Conservation (phyloP, 2,888 invertebrate species). For the Apodemia hepburni region DNA sequence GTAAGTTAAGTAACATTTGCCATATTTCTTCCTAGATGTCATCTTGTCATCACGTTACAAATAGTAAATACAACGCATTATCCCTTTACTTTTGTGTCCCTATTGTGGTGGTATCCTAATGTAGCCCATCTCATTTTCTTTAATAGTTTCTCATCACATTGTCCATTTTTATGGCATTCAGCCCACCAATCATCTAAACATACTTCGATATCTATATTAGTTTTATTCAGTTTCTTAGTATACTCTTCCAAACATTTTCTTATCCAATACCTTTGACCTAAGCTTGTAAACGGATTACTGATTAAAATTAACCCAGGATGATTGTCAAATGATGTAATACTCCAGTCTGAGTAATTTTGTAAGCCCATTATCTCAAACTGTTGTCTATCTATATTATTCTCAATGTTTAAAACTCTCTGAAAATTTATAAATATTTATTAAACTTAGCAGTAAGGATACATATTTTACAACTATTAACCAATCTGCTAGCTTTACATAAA, state of each 20-base stretch:
- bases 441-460: background rate
- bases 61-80: conserved; percentile 32
- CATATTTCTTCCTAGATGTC: background rate
- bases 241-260: conserved; percentile 88
- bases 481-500: no score
- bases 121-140: conserved; percentile 94
- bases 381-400: conserved; percentile 34
- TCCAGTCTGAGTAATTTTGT: conserved; percentile 74
- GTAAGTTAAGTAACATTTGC: background rate
- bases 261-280: conserved; percentile 92
- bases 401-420: background rate
- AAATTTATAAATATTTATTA: background rate
- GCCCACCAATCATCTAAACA: conserved; percentile 83
- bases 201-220: conserved; percentile 82
- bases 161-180: conserved; percentile 64
- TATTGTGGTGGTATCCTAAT: conserved; percentile 98
- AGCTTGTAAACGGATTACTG: conserved; percentile 88
- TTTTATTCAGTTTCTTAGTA: conserved; percentile 85
- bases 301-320: conserved; percentile 90
- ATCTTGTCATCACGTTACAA: conserved; percentile 20
- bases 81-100: conserved; percentile 92
- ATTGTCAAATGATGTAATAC: conserved; percentile 78
- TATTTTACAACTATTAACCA: background rate
- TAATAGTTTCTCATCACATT: conserved; percentile 53
- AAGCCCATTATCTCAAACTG: conserved; percentile 51